Evolutionary conservation across 2,888 invertebrate genomes (phyloP), one percentile per base, ranked within the genome.

Genomic region (Eilema sororculum): DNA sequence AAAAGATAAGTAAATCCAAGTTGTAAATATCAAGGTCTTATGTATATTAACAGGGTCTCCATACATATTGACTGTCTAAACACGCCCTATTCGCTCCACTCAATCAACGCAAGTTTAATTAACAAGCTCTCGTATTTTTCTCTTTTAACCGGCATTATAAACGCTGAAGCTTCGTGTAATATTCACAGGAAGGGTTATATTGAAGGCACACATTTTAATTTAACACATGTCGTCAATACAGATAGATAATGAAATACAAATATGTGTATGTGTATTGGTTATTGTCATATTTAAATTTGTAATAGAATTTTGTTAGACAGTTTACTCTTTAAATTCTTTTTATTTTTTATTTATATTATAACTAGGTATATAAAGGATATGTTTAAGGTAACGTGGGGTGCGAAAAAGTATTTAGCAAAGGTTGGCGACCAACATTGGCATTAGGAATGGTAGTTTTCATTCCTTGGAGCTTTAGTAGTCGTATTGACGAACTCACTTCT

Each of bases 201-300:
- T 52, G n/a, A n/a, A 52, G 52, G 52, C 8, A 9, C 20, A 9
- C 5, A n/a, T 52, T 52, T 52, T 52, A 52, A 52, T 52, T 52
- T 52, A 52, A 52, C n/a, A 46, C 20, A n/a, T n/a, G n/a, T n/a
- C n/a, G 20, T 52, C 20, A 52, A n/a, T 9, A 16, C n/a, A n/a
- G 52, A 52, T n/a, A 52, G 20, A 41, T 52, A 52, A 52, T 52
- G 52, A 52, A 52, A 52, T 46, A n/a, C n/a, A 52, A 52, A n/a
- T 52, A 52, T n/a, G 52, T 46, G 9, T 52, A 8, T 33, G 30
- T 3, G 4, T 12, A 37, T 37, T 37, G 33, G 33, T 37, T 37
- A 37, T 37, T 28, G 28, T 28, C 5, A 4, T 37, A 37, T 12
- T 12, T 37, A 37, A 37, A 12, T 12, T 37, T 2, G 12, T 12